A percentile compares a stretch with the other conserved stretches of the same genome.
Evolutionary conservation across 2,888 invertebrate species (phyloP).

Genomic region (Xylophagus ater): DNA sequence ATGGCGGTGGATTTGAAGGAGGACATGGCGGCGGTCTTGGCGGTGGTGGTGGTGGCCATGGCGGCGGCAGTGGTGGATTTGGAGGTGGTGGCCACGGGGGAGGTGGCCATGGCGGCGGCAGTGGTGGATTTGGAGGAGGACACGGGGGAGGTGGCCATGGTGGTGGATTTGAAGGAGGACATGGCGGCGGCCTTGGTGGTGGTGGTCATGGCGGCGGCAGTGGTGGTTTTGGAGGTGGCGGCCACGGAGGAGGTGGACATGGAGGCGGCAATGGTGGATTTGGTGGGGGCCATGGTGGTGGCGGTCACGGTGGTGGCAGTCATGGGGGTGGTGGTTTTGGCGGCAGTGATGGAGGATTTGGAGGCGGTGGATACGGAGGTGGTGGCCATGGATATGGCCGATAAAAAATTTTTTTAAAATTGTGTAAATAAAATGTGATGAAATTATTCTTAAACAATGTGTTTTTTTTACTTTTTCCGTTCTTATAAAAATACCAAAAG

Average conservation of each 20-base stretch:
- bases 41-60: slow-evolving; percentile 13
- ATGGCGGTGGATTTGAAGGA: too few relatives aligned
- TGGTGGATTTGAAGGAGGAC: slow-evolving; percentile 17
- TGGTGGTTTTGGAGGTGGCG: slow-evolving; percentile 10
- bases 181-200: slow-evolving; percentile 5
- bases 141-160: slow-evolving; percentile 3
- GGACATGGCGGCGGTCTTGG: slow-evolving; percentile 4
- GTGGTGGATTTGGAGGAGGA: slow-evolving; percentile 6
- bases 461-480: too few relatives aligned
- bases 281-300: slow-evolving; percentile 9
- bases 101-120: slow-evolving; percentile 8
- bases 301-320: background rate
- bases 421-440: too few relatives aligned
- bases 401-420: too few relatives aligned
- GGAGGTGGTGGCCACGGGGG: slow-evolving; percentile 9
- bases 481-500: too few relatives aligned
- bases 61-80: slow-evolving; percentile 10
- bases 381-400: slow-evolving; percentile 12
- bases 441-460: too few relatives aligned
- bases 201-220: slow-evolving; percentile 21
- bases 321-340: slow-evolving; percentile 21
- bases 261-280: slow-evolving; percentile 2
- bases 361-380: slow-evolving; percentile 16
- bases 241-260: slow-evolving; percentile 5
- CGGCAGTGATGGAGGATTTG: slow-evolving; percentile 14